Conservation (phyloP, 2,113 vertebrate genomes). For the Protomyctophum bolini region DNA sequence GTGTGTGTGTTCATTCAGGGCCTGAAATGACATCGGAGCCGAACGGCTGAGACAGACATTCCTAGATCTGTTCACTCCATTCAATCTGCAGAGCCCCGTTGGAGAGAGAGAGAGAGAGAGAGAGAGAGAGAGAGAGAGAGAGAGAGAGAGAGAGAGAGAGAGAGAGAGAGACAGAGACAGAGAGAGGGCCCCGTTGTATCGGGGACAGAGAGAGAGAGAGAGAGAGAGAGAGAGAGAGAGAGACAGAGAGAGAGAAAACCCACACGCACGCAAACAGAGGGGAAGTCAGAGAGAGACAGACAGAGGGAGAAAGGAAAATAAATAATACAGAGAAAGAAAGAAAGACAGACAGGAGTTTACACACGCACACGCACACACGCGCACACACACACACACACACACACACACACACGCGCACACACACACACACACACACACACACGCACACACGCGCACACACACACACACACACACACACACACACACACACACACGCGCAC, state of each 20-base stretch:
- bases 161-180: constrained; percentile 38
- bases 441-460: no score
- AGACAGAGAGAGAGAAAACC: background rate
- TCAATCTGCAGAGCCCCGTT: background rate
- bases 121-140: background rate
- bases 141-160: constrained; percentile 5
- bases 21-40: background rate
- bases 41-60: background rate
- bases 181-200: constrained; percentile 1
- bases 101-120: background rate
- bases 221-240: background rate
- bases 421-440: background rate
- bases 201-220: background rate
- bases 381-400: no score
- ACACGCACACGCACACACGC: no score
- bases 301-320: constrained; percentile 34
- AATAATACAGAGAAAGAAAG: constrained; percentile 36
- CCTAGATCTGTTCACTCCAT: background rate
- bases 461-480: no score
- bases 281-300: constrained; percentile 37
- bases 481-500: no score
- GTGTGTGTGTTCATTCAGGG: no score
- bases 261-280: background rate
- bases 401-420: no score
- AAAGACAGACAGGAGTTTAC: no score